phyloP scores from a whole-genome alignment of 1,140 invertebrate genomes.

The Caenorhabditis latens region DNA sequence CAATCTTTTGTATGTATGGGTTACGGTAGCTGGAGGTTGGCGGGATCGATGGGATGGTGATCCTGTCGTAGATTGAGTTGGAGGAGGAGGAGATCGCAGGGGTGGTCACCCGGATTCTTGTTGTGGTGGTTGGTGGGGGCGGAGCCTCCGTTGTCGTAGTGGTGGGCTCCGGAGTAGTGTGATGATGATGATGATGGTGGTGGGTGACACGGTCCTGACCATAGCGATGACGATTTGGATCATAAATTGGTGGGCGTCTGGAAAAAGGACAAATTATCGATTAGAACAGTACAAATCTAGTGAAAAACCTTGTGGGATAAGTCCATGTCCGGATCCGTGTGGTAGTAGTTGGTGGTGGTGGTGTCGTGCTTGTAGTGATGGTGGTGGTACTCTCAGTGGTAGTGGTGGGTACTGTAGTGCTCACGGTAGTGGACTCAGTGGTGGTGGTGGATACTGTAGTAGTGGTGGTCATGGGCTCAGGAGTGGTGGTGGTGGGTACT shows the following conservation, averaged over 20 bases:
- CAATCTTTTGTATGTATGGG: conserved; percentile 32
- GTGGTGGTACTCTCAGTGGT: background rate
- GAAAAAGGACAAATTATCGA: background rate
- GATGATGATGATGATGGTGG: conserved; percentile 18
- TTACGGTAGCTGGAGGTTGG: conserved; percentile 27
- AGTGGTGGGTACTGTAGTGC: background rate
- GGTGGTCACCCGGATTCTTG: background rate
- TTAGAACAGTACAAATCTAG: too few relatives aligned
- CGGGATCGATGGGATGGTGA: background rate
- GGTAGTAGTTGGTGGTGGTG: conserved; percentile 7
- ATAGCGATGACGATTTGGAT: conserved; percentile 23
- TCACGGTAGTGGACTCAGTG: background rate
- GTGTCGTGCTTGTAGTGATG: background rate
- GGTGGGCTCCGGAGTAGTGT: background rate
- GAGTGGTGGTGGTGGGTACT: background rate
- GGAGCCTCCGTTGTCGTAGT: background rate
- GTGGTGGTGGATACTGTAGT: background rate
- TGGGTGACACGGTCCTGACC: background rate
- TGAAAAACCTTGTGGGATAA: background rate
- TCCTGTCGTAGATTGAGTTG: conserved; percentile 33
- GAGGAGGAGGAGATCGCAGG: background rate
- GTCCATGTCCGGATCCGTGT: conserved; percentile 39
- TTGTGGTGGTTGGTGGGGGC: background rate
- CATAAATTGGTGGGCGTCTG: conserved; percentile 12
- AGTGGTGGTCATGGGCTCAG: background rate